These are phyloP conservation scores for Drosophila arawakana DNA, from an alignment of 1,140 invertebrate species.

Conservation along the genomic window DNA sequence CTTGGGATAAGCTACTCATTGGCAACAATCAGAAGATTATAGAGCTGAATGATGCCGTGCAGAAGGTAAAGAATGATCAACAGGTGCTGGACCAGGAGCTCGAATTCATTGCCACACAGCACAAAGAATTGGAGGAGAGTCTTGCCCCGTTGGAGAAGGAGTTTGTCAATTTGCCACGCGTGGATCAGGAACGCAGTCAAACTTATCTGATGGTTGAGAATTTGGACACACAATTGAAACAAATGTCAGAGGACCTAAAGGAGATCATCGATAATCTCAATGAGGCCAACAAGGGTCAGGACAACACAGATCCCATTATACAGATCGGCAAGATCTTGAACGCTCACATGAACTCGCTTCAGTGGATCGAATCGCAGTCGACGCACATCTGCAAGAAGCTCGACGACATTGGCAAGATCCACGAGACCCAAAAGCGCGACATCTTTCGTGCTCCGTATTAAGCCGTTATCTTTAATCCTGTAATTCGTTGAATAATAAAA, in stretches of 20 bases:
- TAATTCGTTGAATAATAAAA: slow-evolving; percentile 16
- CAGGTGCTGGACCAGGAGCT: slow-evolving; percentile 95
- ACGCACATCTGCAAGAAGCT: slow-evolving; percentile 90
- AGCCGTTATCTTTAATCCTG: slow-evolving; percentile 25
- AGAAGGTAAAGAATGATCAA: slow-evolving; percentile 95
- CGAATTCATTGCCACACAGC: slow-evolving; percentile 97
- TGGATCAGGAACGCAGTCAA: slow-evolving; percentile 94
- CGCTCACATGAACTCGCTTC: slow-evolving; percentile 97
- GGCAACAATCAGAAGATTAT: slow-evolving; percentile 97
- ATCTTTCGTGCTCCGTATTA: slow-evolving; percentile 89
- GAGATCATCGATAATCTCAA: slow-evolving; percentile 98
- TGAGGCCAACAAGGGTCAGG: slow-evolving; percentile 92
- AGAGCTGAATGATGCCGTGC: slow-evolving; percentile 92
- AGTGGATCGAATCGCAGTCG: slow-evolving; percentile 94
- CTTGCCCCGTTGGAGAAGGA: slow-evolving; percentile 94
- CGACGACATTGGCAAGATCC: slow-evolving; percentile 93
- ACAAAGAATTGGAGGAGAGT: slow-evolving; percentile 95
- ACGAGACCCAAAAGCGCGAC: slow-evolving; percentile 91
- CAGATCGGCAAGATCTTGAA: slow-evolving; percentile 97
- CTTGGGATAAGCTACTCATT: slow-evolving; percentile 96
- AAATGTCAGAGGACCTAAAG: slow-evolving; percentile 97
- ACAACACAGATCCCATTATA: slow-evolving; percentile 94
- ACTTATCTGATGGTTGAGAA: slow-evolving; percentile 95
- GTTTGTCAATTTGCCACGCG: slow-evolving; percentile 88
- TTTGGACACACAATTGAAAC: slow-evolving; percentile 95